phyloP scores from a whole-genome alignment of 37 sponge, comb jelly and placozoan species.

The Eunapius fragilis region DNA sequence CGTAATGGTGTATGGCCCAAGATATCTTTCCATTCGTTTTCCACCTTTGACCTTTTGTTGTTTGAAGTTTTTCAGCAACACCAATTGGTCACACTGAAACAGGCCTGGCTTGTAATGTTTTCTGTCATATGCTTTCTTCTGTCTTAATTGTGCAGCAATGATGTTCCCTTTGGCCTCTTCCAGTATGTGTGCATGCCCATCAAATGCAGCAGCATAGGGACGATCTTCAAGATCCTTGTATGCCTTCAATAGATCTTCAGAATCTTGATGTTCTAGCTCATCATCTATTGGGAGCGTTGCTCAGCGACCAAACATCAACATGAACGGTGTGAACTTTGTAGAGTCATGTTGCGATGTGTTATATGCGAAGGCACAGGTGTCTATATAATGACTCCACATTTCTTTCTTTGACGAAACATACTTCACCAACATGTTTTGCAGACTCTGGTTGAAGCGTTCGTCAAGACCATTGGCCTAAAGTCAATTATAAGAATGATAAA shows the following conservation, averaged over 20 bases:
- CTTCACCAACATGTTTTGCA: slow-evolving; percentile 73
- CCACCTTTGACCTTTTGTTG: slow-evolving; percentile 73
- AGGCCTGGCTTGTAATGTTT: too few species aligned
- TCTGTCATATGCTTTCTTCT: too few species aligned
- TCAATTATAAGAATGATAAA: neutral
- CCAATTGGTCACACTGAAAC: too few species aligned
- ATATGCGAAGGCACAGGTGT: slow-evolving; percentile 75
- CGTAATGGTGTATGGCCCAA: slow-evolving; percentile 12
- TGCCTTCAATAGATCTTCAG: slow-evolving; percentile 10
- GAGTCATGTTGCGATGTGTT: slow-evolving; percentile 80
- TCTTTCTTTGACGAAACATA: slow-evolving; percentile 45
- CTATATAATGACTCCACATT: slow-evolving; percentile 47
- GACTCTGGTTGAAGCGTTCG: slow-evolving; percentile 69
- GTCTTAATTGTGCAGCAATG: too few species aligned
- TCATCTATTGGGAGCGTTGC: slow-evolving; percentile 71
- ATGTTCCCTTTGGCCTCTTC: too few species aligned
- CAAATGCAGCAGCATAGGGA: neutral
- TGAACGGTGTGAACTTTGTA: slow-evolving; percentile 63
- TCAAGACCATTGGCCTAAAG: slow-evolving; percentile 72
- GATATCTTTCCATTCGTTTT: slow-evolving; percentile 43
- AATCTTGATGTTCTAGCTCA: slow-evolving; percentile 2
- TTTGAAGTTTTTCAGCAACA: slow-evolving; percentile 64
- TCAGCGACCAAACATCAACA: slow-evolving; percentile 61
- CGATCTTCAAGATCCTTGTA: slow-evolving; percentile 4
- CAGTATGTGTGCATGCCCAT: too few species aligned